phyloP scores from a whole-genome alignment of 1,140 invertebrate genomes.

The Drosophila melanica region DNA sequence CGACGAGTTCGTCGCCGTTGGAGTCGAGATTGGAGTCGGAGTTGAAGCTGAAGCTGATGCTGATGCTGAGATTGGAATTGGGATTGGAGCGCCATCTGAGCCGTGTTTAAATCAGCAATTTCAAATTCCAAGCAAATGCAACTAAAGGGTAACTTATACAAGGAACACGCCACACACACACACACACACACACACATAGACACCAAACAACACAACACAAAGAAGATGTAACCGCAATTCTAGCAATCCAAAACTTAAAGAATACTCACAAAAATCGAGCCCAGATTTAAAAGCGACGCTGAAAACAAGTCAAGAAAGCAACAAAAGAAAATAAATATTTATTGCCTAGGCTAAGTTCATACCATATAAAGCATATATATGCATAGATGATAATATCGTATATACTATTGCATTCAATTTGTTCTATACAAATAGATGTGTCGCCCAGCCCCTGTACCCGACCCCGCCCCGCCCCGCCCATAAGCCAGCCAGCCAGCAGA shows the following conservation, averaged over 20 bases:
- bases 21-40: not conserved
- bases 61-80: not conserved
- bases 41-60: slow-evolving; percentile 10
- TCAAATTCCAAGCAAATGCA: slow-evolving; percentile 45
- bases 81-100: not conserved
- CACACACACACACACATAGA: slow-evolving; percentile 28
- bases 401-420: not conserved
- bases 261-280: slow-evolving; percentile 20
- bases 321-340: slow-evolving; percentile 49
- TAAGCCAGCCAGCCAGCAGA: slow-evolving; percentile 11
- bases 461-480: not conserved
- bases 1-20: slow-evolving; percentile 55
- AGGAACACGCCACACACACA: slow-evolving; percentile 9
- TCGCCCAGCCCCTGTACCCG: not conserved
- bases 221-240: slow-evolving; percentile 59
- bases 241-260: slow-evolving; percentile 64
- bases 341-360: slow-evolving; percentile 75
- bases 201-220: slow-evolving; percentile 11
- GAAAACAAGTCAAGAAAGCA: slow-evolving; percentile 41
- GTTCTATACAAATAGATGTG: not conserved
- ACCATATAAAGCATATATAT: slow-evolving; percentile 48
- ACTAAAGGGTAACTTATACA: slow-evolving; percentile 44
- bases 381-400: slow-evolving; percentile 32
- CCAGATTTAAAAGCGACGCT: slow-evolving; percentile 16
- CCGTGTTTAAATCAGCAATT: slow-evolving; percentile 49